A percentile compares a stretch with the other conserved stretches of the same genome.
Evolutionary conservation across 2,113 vertebrate species (phyloP).

Genomic region (Gnathonemus longibarbis): DNA sequence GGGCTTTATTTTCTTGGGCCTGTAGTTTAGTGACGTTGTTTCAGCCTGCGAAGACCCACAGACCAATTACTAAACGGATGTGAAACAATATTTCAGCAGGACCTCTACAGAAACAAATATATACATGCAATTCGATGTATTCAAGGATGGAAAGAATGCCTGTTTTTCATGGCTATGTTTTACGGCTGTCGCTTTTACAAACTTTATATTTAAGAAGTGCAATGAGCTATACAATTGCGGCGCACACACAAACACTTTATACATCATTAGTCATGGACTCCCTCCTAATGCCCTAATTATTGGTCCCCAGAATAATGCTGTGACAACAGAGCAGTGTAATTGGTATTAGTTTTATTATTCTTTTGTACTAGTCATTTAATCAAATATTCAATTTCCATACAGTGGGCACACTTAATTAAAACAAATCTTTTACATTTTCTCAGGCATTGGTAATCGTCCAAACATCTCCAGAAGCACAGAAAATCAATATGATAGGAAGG

Average conservation of each 20-base stretch:
- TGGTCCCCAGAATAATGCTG: neutral
- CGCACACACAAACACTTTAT: neutral
- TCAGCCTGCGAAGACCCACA: conserved; percentile 48
- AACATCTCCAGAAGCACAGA: conserved; percentile 52
- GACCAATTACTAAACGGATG: conserved; percentile 2
- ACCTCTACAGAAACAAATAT: neutral
- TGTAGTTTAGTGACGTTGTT: conserved; percentile 65
- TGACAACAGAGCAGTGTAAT: neutral
- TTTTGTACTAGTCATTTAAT: conserved; percentile 56
- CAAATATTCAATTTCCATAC: conserved; percentile 64
- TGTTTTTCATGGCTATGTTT: neutral
- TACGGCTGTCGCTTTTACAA: neutral
- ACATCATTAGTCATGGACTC: neutral
- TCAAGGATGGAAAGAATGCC: neutral
- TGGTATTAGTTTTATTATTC: conserved; percentile 61
- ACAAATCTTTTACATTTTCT: conserved; percentile 70
- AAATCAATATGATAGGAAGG: conserved; percentile 61
- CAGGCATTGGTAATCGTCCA: conserved; percentile 56
- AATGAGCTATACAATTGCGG: neutral
- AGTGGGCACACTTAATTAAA: conserved; percentile 69
- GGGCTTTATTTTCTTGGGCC: conserved; percentile 70
- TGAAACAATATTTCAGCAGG: neutral
- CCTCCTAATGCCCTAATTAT: neutral
- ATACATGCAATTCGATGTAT: neutral
- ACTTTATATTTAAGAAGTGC: neutral